Evolutionary conservation across 2,113 vertebrate genomes (phyloP).

Genomic region (Nothobranchius kuhntae): DNA sequence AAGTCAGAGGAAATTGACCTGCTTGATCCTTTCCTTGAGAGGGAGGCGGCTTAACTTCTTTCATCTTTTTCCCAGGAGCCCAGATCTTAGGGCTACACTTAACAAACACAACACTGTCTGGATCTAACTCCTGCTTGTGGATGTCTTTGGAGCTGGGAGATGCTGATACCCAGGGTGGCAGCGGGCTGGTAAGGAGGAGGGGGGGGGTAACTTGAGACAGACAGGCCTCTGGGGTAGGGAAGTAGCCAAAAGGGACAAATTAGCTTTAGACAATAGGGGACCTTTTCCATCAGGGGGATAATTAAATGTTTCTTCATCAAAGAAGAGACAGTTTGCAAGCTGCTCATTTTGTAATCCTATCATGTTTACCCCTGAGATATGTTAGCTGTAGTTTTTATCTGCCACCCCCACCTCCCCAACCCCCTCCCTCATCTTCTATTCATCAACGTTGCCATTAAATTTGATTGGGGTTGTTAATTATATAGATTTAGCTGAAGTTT

Average conservation of each 20-base stretch:
- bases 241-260: conserved; percentile 87
- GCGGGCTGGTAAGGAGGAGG: conserved; percentile 63
- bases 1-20: conserved; percentile 84
- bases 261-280: conserved; percentile 87
- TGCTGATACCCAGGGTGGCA: conserved; percentile 70
- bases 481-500: conserved; percentile 66
- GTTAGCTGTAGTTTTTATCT: conserved; percentile 64
- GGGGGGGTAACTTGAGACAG: conserved; percentile 77
- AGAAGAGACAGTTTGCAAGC: conserved; percentile 91
- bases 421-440: conserved; percentile 50
- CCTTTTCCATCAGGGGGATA: conserved; percentile 89
- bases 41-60: conserved; percentile 72
- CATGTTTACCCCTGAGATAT: conserved; percentile 81
- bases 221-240: conserved; percentile 78
- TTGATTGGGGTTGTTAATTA: conserved; percentile 85
- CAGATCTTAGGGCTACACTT: conserved; percentile 78
- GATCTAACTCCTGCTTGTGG: conserved; percentile 61
- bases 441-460: conserved; percentile 68
- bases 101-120: conserved; percentile 83
- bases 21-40: conserved; percentile 78
- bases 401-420: conserved; percentile 48
- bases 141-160: conserved; percentile 63
- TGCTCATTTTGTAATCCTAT: conserved; percentile 92
- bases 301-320: conserved; percentile 94
- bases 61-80: conserved; percentile 78